Evolutionary conservation across 2,888 invertebrate species (phyloP).

Genomic region (Hyles lineata): DNA sequence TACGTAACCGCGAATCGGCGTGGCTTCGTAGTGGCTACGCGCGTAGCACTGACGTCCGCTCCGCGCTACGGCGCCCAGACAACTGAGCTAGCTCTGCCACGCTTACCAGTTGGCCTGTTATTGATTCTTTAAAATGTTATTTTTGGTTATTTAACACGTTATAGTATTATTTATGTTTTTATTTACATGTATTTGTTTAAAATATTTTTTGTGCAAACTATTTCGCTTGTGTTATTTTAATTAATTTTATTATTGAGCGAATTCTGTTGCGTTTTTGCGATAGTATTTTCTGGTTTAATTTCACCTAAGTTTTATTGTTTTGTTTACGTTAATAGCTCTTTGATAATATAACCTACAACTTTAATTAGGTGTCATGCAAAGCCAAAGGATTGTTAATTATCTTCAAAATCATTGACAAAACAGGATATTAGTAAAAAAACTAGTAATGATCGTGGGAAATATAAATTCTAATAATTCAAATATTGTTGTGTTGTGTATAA

Average conservation of each 20-base stretch:
- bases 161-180: conserved; percentile 41
- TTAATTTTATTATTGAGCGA: no score
- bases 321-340: no score
- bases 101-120: conserved; percentile 66
- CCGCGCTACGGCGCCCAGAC: conserved; percentile 70
- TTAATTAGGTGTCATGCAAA: no score
- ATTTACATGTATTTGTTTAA: neutral
- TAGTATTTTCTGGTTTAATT: no score
- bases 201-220: neutral
- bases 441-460: neutral
- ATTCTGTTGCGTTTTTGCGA: no score
- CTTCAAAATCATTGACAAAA: neutral
- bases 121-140: conserved; percentile 84
- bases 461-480: neutral
- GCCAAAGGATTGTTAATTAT: neutral
- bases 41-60: conserved; percentile 59
- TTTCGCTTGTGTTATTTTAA: neutral
- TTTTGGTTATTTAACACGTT: conserved; percentile 78
- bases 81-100: conserved; percentile 70
- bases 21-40: conserved; percentile 32
- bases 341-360: no score
- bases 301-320: no score
- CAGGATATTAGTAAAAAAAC: neutral
- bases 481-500: neutral
- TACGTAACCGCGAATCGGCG: conserved; percentile 35